phyloP scores from a whole-genome alignment of 1,140 invertebrate species.

The Zaprionus camerounensis region DNA sequence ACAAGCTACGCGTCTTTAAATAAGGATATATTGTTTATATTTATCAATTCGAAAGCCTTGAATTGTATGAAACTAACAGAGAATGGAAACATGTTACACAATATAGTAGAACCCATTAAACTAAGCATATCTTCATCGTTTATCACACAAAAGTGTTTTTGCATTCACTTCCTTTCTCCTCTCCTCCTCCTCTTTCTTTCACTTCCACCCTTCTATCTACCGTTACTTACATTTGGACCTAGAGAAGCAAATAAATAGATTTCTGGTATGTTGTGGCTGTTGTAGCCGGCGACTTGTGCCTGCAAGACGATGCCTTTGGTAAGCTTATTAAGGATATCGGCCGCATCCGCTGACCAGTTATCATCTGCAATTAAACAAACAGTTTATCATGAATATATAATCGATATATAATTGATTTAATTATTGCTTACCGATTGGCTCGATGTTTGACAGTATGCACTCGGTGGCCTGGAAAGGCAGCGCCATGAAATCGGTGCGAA shows the following conservation, averaged over 20 bases:
- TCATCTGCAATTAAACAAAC: slow-evolving; percentile 71
- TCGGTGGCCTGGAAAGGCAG: slow-evolving; percentile 98
- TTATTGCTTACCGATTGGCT: slow-evolving; percentile 89
- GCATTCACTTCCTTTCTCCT: not conserved
- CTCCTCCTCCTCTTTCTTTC: no score
- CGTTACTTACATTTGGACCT: slow-evolving; percentile 87
- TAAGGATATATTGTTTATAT: no score
- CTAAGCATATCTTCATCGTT: no score
- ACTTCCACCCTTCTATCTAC: not conserved
- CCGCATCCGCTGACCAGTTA: slow-evolving; percentile 91
- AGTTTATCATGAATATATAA: not conserved
- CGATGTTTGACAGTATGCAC: slow-evolving; percentile 95
- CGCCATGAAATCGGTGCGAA: slow-evolving; percentile 95
- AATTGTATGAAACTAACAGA: no score
- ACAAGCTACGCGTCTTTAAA: no score
- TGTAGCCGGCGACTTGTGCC: slow-evolving; percentile 93
- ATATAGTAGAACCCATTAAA: no score
- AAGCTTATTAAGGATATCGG: slow-evolving; percentile 90
- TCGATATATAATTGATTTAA: no score
- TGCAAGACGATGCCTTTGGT: slow-evolving; percentile 92
- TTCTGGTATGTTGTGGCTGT: slow-evolving; percentile 90
- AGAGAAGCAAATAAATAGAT: slow-evolving; percentile 91
- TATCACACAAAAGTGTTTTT: no score
- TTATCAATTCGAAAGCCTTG: no score
- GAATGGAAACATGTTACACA: no score